Evolutionary conservation across 2,797 vertebrate genomes (phyloP), one percentile per base, ranked within the genome.

Genomic region (Rhinatrema bivittatum): DNA sequence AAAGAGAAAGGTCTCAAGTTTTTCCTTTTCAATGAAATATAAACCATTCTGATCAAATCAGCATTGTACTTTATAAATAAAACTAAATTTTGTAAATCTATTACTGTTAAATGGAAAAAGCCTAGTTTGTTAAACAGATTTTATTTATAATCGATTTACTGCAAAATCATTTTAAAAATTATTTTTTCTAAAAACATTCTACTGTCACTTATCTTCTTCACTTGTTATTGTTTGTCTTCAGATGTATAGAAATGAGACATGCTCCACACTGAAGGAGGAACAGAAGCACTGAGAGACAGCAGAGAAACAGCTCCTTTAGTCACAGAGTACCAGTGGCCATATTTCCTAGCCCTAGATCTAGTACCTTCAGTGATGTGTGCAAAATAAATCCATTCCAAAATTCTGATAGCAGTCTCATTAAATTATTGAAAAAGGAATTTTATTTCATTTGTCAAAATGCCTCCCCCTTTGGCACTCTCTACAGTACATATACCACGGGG

Each of bases 1-100:
- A n/a, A n/a, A n/a, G 72, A 62, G 55, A 62, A 49, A 58, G 61
- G 61, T 53, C 53, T 68, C 54, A 57, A 59, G 50, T 55, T 42
- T 58, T 68, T 60, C 38, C 39, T 36, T 68, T 47, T 44, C 60
- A 50, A 35, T 56, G 13, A 50, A 49, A 50, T 62, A 41, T 61
- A 31, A 50, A 53, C 53, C 50, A 48, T 61, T 22, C 62, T 69
- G 64, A 50, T 60, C 39, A 62, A 54, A 60, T 50, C 48, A 43
- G 46, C 29, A 42, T 61, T 57, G 50, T 64, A 24, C 46, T 37
- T 39, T 19, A 18, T 33, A n/a, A 19, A 20, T 41, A 15, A 38
- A 15, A 6, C 19, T 27, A 26, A 5, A 8, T 23, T 21, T 21
- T 6, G 21, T 20, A 21, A 21, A 21, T 21, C 20, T n/a, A n/a